phyloP scores from a whole-genome alignment of 2,113 vertebrate genomes.

The Macaca nemestrina region DNA sequence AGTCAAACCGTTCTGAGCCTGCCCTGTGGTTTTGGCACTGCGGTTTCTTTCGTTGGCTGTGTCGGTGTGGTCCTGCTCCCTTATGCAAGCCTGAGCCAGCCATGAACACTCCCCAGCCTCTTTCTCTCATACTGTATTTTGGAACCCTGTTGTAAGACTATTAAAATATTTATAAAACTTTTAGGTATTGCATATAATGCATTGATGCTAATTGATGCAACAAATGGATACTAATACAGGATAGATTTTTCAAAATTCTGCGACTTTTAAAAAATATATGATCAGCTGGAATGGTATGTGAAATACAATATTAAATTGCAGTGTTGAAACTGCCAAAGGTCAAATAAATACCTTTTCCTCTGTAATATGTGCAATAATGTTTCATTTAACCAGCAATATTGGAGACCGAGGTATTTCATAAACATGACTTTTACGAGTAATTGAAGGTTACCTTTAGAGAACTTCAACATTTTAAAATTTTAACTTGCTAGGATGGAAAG shows the following conservation, averaged over 20 bases:
- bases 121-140: background rate
- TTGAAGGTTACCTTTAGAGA: slow-evolving; percentile 38
- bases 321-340: background rate
- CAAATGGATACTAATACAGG: background rate
- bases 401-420: slow-evolving; percentile 18
- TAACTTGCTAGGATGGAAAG: slow-evolving; percentile 39
- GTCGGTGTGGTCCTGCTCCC: fast-evolving
- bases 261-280: background rate
- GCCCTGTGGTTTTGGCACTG: background rate
- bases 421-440: slow-evolving; percentile 25
- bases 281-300: background rate
- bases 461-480: slow-evolving; percentile 22
- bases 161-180: slow-evolving; percentile 3
- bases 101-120: fast-evolving
- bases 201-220: background rate
- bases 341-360: slow-evolving; percentile 12
- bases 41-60: background rate
- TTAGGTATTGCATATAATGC: background rate
- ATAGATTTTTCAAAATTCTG: slow-evolving; percentile 13
- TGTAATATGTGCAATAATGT: background rate
- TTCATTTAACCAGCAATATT: slow-evolving; percentile 28
- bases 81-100: background rate
- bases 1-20: background rate
- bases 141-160: background rate
- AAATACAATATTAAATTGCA: background rate